Conservation (phyloP, 2,113 vertebrate species). For the Brienomyrus longianalis region DNA sequence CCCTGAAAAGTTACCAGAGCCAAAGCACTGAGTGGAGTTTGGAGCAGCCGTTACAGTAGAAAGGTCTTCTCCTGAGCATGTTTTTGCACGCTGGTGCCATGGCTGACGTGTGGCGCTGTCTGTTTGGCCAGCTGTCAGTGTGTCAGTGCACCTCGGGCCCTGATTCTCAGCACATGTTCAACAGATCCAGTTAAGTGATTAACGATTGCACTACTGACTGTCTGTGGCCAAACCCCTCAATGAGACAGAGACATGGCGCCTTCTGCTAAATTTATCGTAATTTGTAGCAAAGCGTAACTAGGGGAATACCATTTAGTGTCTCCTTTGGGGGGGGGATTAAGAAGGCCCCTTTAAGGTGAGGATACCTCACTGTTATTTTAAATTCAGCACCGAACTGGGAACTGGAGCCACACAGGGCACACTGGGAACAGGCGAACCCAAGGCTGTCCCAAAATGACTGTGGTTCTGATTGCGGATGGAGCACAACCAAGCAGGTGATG, state of each 20-base stretch:
- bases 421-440: neutral
- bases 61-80: neutral
- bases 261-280: neutral
- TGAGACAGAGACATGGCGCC: neutral
- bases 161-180: neutral
- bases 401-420: neutral
- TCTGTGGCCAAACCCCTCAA: neutral
- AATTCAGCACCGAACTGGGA: neutral
- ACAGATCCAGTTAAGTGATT: neutral
- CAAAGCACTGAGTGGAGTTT: conserved; percentile 15
- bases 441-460: neutral
- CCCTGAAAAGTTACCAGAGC: neutral
- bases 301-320: neutral
- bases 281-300: neutral
- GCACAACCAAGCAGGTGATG: neutral
- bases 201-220: neutral
- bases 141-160: neutral
- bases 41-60: neutral
- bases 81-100: neutral
- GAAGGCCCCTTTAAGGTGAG: neutral
- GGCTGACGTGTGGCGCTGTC: neutral
- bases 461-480: neutral
- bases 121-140: neutral
- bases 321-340: neutral
- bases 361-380: neutral